A percentile compares a stretch with the other conserved stretches of the same genome.
phyloP scores from a whole-genome alignment of 2,888 invertebrate species.

The Eledona agricola region DNA sequence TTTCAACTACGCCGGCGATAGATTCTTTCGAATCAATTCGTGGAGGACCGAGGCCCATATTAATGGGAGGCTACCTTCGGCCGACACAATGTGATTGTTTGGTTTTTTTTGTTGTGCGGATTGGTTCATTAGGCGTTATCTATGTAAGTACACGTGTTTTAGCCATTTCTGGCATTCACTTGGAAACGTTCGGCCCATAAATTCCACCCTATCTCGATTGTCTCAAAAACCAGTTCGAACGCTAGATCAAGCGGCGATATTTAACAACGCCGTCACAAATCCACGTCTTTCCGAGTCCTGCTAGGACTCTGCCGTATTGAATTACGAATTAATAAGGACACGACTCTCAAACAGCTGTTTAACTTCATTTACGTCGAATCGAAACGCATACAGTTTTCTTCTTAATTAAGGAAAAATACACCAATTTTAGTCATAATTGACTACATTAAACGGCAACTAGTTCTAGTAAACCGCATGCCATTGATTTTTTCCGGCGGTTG shows the following conservation, averaged over 20 bases:
- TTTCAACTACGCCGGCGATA: conserved; percentile 6
- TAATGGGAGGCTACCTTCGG: conserved; percentile 9
- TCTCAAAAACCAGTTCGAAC: conserved; percentile 55
- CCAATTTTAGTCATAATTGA: too few relatives aligned
- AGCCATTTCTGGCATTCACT: conserved; percentile 57
- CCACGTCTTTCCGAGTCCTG: conserved; percentile 15
- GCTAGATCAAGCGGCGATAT: conserved; percentile 49
- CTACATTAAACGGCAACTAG: too few relatives aligned
- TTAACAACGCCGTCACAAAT: conserved; percentile 43
- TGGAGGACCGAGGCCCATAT: too few relatives aligned
- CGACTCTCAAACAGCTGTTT: background rate
- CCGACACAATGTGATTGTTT: conserved; percentile 46
- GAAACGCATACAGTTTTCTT: too few relatives aligned
- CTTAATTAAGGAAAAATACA: too few relatives aligned
- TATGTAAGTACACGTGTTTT: conserved; percentile 60
- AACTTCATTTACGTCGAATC: too few relatives aligned
- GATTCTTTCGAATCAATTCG: conserved; percentile 9
- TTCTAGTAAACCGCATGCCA: too few relatives aligned
- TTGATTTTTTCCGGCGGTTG: too few relatives aligned
- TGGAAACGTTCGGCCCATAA: conserved; percentile 54
- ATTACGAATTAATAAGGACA: conserved; percentile 18
- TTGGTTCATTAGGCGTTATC: conserved; percentile 59
- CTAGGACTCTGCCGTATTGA: conserved; percentile 14
- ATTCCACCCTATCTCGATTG: conserved; percentile 56
- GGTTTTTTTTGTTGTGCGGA: conserved; percentile 52